Evolutionary conservation across 2,797 vertebrate species (phyloP), one percentile per base, ranked within the genome.

Genomic region (Xiphophorus birchmanni): DNA sequence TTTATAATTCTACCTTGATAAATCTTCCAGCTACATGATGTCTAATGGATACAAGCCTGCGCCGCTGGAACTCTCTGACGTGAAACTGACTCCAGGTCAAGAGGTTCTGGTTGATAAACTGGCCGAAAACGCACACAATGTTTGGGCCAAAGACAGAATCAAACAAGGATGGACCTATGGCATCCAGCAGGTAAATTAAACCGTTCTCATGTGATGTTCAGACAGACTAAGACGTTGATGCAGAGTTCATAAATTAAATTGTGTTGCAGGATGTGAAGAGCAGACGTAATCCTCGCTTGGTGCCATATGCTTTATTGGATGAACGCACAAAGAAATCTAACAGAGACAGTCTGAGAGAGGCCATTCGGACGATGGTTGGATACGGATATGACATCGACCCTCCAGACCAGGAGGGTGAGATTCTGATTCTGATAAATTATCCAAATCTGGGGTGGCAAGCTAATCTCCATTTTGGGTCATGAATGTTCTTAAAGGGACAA

Each of bases 111-210:
- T 99, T 91, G 98, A 99, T 94, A 99, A 97, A 94, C 96, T 99
- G 94, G 99, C 99, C 84, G 98, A 99, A 95, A 99, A 99, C 26
- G 99, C 99, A 60, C 99, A 99, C 91, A 99, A 99, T 37, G 98
- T 99, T 91, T 99, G 99, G 99, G 99, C 99, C 94, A 99, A 99
- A 96, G 98, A 99, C 91, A 96, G 99, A 95, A 99, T 99, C 78
- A 99, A 98, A 90, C 99, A 99, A 97, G 98, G 99, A 93, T 99
- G 99, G 99, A 99, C 99, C 94, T 99, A 99, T 92, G 99, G 99
- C 92, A 98, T 99, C 95, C 99, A 99, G 91, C 99, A 99, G 97
- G 98, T 99, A 92, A 65, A 48, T 4, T 29, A 2, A 5, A 26
- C 26, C 8, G 74, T 44, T 12, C 26, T 47, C 10, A 40, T 7